Base-by-base conservation (phyloP, 1,140 invertebrate species). In the Orussus abietinus region DNA sequence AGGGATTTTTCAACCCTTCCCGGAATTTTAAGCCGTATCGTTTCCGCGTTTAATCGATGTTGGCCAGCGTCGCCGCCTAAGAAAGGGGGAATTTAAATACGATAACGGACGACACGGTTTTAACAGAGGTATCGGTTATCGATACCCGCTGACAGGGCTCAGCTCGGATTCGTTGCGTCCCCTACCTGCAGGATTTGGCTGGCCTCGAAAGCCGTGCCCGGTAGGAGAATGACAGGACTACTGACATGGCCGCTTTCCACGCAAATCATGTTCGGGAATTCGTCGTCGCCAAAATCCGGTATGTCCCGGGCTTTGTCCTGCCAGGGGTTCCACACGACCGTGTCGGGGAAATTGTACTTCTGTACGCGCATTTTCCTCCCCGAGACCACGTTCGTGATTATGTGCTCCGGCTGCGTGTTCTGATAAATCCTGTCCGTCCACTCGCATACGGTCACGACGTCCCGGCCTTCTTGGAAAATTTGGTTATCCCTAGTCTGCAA, bases 301-400 rank as follows among this genome's bases (percentile, higher is more conserved):
- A 95, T 92, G 62, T 91, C 88, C 52, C 90, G 87, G 13, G 91
- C 91, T 58, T 90, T 86, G 48, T 95, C 90, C 32, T 86, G 76
- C 92, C 93, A 96, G 3, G 94, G 94, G 79, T 97, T 96, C 94
- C 93, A 97, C 33, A 97, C 81, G 47, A 96, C 92, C 80, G 90
- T 94, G 62, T 94, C 91, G 1, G 90, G 90, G 65, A 95, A 90
- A 75, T 95, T 95, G 63, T 91, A 90, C 66, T 94, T 95, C 62
- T 91, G 86, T 57, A 96, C 83, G 52, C 86, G 79, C 86, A 94
- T 92, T 72, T 92, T 92, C 32, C 89, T 75, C 5, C 90, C 88
- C 42, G 89, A 92, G 7, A 92, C 90, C 14, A 92, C 90, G 71
- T 92, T 92, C 30, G 90, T 92, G 55, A 96, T 90, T 62, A 92